Base-by-base conservation (phyloP, 2,797 vertebrate genomes). In the Nannoperca obscura region DNA sequence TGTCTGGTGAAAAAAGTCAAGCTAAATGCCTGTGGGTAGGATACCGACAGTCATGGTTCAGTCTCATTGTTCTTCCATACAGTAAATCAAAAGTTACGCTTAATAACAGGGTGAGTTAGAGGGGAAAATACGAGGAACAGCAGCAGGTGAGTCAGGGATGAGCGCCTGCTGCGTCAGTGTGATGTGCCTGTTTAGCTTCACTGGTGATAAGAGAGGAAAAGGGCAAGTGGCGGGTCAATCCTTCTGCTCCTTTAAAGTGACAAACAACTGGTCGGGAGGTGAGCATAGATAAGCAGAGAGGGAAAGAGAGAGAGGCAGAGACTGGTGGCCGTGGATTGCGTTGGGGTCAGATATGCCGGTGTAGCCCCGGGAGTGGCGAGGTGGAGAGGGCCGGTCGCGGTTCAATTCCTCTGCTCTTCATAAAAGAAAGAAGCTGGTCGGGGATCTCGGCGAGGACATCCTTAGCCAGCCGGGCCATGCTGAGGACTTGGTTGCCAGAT, bases 401-500 rank as follows among this genome's bases (percentile, higher is more conserved):
- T 87, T 96, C 95, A 62, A 98, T 92, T 77, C 96, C 95, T 71
- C 94, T 89, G 81, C 93, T 95, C 86, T 97, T 97, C 97, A 98
- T 98, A 58, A 97, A 98, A 57, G 97, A 97, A 79, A 98, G 94
- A 86, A 98, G 95, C 92, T 98, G 97, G 84, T 98, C 97, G 0
- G 97, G 97, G 84, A 98, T 97, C 92, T 98, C 97, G 0, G 97
- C 97, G 61, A 98, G 94, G 61, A 97, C 97, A 0, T 98, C 97
- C 78, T 97, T 97, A 22, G 97, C 97, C 87, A 98, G 93, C 27
- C 96, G 94, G 13, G 97, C 98, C 98, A 99, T 99, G 94, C 98
- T 99, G 86, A 98, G 94, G 58, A 99, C 96, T 86, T 99, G 97
- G 93, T 98, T 99, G 68, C 98, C 98, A 0, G 97, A 97, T 84